Evolutionary conservation across 2,113 vertebrate species (phyloP), one percentile per base, ranked within the genome.

Genomic region (Pan paniscus): DNA sequence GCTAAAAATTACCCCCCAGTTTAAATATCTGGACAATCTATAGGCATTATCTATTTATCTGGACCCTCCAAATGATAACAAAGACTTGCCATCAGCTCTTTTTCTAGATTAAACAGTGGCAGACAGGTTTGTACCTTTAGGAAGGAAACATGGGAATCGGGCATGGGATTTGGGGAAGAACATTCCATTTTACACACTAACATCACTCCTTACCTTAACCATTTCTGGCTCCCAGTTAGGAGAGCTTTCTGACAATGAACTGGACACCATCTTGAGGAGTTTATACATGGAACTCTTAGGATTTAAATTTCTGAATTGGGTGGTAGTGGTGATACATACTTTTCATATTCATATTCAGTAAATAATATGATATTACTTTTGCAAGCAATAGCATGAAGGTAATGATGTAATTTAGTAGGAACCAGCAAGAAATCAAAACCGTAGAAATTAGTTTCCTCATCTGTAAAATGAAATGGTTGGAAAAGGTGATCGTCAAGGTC

Each of bases 381-480:
- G 68, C 5, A 48, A 93, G 93, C 70, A 97, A 55, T 97, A 64
- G 20, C 70, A 84, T 95, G 81, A 95, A 84, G 67, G 88, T 96
- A 94, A 91, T 83, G 20, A 75, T 83, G 52, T 38, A 95, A 83
- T 95, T 88, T 88, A 92, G 35, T 82, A 90, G 64, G 20, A 96
- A 84, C 23, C 89, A 73, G 90, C 10, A 82, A 96, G 80, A 94
- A 94, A 95, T 97, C 14, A 89, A 98, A 97, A 73, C n/a, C 8
- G 12, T 72, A 79, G 55, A 97, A 86, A 96, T 96, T 92, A 94
- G 95, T 97, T 96, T 98, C 72, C 32, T 89, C 64, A 72, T 95
- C 87, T 96, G 72, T 91, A 93, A 97, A 97, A 96, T 96, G 68
- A 97, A 96, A 35, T 81, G 46, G 55, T 86, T 96, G 84, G 87